Evolutionary conservation across 2,113 vertebrate species (phyloP).

Genomic region (Uria aalge): DNA sequence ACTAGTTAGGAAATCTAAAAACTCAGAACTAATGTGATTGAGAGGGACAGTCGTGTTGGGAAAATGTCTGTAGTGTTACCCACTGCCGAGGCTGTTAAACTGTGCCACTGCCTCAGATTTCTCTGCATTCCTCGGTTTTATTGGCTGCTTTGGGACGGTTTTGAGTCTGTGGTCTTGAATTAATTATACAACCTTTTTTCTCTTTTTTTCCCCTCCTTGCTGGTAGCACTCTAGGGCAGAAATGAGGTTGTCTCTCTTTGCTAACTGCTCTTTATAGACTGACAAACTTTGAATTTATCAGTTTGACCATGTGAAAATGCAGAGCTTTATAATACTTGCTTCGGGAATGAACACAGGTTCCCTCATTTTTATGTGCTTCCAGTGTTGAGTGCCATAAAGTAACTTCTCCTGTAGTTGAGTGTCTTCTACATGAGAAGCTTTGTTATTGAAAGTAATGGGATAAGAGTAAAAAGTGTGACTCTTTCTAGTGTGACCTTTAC

Average conservation of each 20-base stretch:
- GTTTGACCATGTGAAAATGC: neutral
- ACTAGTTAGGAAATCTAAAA: neutral
- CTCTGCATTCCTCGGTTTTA: neutral
- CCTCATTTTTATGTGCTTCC: neutral
- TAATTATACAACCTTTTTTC: neutral
- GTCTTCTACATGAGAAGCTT: neutral
- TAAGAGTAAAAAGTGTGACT: neutral
- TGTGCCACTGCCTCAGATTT: fast-evolving
- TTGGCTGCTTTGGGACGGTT: neutral
- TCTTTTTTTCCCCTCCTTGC: too few species aligned
- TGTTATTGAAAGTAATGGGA: neutral
- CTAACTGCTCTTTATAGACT: neutral
- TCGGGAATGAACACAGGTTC: neutral
- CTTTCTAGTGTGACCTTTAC: neutral
- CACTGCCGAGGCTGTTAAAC: neutral
- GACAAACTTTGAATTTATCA: neutral
- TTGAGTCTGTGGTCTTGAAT: neutral
- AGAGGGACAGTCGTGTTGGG: neutral
- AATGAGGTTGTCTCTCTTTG: neutral
- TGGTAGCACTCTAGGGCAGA: neutral
- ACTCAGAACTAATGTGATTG: neutral
- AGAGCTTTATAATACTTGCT: neutral
- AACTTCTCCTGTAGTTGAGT: neutral
- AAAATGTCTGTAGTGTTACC: neutral
- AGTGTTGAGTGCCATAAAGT: neutral